Percentiles rank a stretch among this genome's conserved stretches.
phyloP scores from a whole-genome alignment of 2,797 vertebrate species.

The Euphonia xanthogaster region DNA sequence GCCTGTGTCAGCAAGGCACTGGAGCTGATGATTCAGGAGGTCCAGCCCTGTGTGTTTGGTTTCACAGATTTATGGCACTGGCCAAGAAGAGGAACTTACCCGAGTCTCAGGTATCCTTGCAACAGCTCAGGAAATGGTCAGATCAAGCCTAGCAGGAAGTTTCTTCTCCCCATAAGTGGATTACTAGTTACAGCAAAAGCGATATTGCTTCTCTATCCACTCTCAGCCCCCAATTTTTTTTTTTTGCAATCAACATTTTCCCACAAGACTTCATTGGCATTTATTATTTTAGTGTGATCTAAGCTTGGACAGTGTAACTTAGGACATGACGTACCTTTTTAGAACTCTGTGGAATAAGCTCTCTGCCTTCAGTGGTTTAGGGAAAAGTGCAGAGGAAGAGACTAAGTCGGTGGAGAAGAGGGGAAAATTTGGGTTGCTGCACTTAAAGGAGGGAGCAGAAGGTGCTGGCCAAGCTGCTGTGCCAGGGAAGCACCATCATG shows the following conservation, averaged over 20 bases:
- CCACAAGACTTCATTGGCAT: neutral
- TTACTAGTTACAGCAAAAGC: neutral
- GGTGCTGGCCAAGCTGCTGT: neutral
- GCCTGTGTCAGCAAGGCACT: neutral
- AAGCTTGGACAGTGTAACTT: neutral
- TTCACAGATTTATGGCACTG: neutral
- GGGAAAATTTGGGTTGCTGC: neutral
- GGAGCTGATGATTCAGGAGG: neutral
- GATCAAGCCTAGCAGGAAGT: neutral
- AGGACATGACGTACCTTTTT: neutral
- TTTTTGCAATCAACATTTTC: neutral
- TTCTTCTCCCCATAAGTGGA: neutral
- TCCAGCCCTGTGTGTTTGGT: neutral
- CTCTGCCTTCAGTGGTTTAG: neutral
- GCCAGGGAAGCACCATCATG: neutral
- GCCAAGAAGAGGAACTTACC: neutral
- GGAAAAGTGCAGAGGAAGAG: neutral
- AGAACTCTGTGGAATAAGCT: neutral
- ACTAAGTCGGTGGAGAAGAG: neutral
- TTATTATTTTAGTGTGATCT: neutral
- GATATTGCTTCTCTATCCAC: neutral
- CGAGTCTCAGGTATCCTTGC: neutral
- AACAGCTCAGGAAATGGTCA: neutral
- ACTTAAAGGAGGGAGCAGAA: neutral
- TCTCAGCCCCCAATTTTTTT: accelerated